Base-by-base conservation (phyloP, 2,113 vertebrate species). In the Polypterus senegalus region DNA sequence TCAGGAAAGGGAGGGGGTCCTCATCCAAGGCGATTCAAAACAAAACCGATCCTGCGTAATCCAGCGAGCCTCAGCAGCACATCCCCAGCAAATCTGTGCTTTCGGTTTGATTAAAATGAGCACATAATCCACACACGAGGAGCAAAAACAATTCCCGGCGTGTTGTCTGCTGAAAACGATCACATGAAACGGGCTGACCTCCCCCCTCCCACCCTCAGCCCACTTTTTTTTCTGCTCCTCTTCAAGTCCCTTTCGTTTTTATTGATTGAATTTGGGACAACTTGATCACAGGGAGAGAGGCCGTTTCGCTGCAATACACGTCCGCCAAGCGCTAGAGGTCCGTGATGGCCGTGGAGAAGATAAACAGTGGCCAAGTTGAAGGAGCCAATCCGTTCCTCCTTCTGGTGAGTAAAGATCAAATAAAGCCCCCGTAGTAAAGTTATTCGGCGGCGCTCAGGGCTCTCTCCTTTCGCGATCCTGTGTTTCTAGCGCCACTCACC, bases 361-460 rank as follows among this genome's bases (percentile, higher is more conserved):
- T 27, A 57, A 57, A 27, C 6, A 27, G 27, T 45, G 27, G 46
- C 27, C 46, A 11, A 45, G 43, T 45, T 45, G 46, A 57, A 6
- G 9, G 3, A 57, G 9, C 6, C 10, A 5, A 6, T 45, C 7
- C 56, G 56, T 59, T 58, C 5, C 73, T 71, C 74, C 76, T 76
- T 73, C 70, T 71, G 69, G 70, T 68, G 73, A 11, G 75, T 71
- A 77, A 67, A 74, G 49, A 67, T 69, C 72, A 74, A 72, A 77
- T 81, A 79, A 76, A 78, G 76, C 79, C 78, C 79, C 80, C 81
- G 77, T 77, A 81, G 81, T 81, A 7, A 82, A 79, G 84, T 84
- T 83, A 79, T 63, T 71, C 79, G 81, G 83, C 83, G 78, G 71
- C 80, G 76, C 69, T 48, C 77, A 65, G 81, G 79, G 84, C 84